Base-by-base conservation (phyloP, 2,113 vertebrate genomes). In the Brachypteracias leptosomus region DNA sequence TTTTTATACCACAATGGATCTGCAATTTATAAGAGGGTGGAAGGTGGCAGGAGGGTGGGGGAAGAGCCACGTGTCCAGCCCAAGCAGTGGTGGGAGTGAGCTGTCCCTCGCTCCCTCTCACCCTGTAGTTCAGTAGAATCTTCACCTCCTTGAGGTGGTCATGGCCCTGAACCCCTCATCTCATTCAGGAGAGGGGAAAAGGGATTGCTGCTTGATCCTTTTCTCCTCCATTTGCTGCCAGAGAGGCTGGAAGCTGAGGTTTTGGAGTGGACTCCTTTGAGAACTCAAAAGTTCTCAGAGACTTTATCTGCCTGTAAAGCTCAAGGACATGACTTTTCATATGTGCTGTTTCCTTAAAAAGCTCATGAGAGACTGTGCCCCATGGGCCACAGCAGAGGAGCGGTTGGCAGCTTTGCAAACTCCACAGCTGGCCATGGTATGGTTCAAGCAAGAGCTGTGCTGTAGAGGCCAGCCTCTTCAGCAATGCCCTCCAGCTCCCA, bases 351-450 rank as follows among this genome's bases (percentile, higher is more conserved):
- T 75, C 55, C n/a, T 12, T 3, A 7, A n/a, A 75, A 92, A 51
- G 36, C 47, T n/a, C 12, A 7, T 52, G 35, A 40, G 36, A 80
- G 36, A 21, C 19, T 21, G 35, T 4, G 6, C 5, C 11, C 35
- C 7, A 1, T 18, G n/a, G 46, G 51, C 73, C 8, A 1, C 29
- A 33, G 21, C 62, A 85, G 38, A 47, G 52, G 46, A 67, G 12
- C 33, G 12, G 10, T 2, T 16, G 9, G 21, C 44, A 33, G 16
- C 11, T 85, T 52, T 57, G 35, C 13, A 59, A 20, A 7, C 25
- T 79, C 57, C 0, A 1, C 44, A 88, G 49, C 40, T 1, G 6
- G 5, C 8, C 33, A 33, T 1, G 2, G 16, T 0, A 2, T 7
- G 18, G 26, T 18, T 72, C 5, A 3, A 25, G 22, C 35, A 13